phyloP scores from a whole-genome alignment of 2,113 vertebrate species.

The Arvicanthis niloticus region DNA sequence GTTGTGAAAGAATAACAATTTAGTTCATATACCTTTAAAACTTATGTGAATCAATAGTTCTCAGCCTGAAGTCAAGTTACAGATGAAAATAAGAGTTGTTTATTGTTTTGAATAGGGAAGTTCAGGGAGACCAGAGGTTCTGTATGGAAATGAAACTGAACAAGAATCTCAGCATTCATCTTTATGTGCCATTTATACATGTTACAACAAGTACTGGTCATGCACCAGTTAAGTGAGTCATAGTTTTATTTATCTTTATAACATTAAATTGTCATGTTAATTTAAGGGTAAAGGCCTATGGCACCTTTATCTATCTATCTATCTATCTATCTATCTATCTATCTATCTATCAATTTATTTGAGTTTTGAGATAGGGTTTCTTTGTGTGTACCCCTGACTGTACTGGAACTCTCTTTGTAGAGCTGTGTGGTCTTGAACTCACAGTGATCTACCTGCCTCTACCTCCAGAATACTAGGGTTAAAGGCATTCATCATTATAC shows the following conservation, averaged over 20 bases:
- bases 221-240: neutral
- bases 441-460: neutral
- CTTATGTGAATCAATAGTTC: neutral
- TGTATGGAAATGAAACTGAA: neutral
- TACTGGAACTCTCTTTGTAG: neutral
- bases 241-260: neutral
- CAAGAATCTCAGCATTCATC: neutral
- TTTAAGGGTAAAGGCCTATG: neutral
- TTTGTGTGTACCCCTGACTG: neutral
- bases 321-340: neutral
- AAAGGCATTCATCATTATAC: neutral
- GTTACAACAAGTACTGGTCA: neutral
- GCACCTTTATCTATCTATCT: neutral
- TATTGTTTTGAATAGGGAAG: neutral
- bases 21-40: neutral
- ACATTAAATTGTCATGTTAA: neutral
- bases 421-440: neutral
- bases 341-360: neutral
- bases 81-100: neutral
- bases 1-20: neutral
- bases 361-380: neutral
- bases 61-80: neutral
- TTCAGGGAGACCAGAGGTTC: neutral
- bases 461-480: neutral
- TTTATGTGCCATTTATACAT: neutral